A percentile compares a stretch with the other conserved stretches of the same genome.
These are phyloP conservation scores for Drosophila asahinai DNA, from an alignment of 1,140 invertebrate species.

Conservation along the genomic window DNA sequence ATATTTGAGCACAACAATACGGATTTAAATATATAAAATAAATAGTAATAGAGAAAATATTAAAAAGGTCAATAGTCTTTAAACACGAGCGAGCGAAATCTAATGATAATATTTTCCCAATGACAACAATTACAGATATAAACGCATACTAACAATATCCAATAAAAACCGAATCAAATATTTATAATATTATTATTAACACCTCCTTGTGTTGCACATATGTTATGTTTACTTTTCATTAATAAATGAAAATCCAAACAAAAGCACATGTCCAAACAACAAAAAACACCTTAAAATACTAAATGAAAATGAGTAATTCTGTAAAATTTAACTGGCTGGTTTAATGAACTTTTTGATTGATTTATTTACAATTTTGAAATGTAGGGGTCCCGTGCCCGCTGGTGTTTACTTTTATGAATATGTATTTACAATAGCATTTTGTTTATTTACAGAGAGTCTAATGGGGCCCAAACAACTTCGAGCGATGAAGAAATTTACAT, in stretches of 20 bases:
- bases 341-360: slow-evolving; percentile 30
- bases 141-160: background rate
- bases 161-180: background rate
- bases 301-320: background rate
- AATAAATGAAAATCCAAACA: background rate
- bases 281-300: slow-evolving; percentile 1
- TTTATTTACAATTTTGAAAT: slow-evolving; percentile 22
- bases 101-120: background rate
- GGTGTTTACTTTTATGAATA: background rate
- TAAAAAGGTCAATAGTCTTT: background rate
- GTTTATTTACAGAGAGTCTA: slow-evolving; percentile 32
- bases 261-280: background rate
- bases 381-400: too few species aligned
- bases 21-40: too few species aligned
- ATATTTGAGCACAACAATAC: background rate
- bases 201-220: too few species aligned
- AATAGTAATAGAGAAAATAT: background rate
- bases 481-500: slow-evolving; percentile 47
- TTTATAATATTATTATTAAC: background rate
- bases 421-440: slow-evolving; percentile 18
- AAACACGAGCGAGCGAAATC: background rate
- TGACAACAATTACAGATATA: background rate
- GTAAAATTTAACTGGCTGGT: slow-evolving; percentile 1
- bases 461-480: slow-evolving; percentile 29
- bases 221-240: background rate